Conservation (phyloP, 2,113 vertebrate genomes). For the Ceyx cyanopectus region DNA sequence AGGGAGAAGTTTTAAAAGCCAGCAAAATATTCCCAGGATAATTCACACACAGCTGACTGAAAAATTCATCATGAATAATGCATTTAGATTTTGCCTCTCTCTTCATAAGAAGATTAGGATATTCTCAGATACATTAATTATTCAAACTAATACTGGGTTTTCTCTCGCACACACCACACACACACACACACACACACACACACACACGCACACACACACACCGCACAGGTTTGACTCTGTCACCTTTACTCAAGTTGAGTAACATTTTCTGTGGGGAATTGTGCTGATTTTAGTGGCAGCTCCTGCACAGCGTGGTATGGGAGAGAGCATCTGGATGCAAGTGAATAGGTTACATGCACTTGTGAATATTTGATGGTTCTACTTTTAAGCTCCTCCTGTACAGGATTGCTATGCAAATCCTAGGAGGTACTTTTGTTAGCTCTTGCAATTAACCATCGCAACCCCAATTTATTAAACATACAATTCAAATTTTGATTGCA, state of each 20-base stretch:
- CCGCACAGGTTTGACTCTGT: not conserved
- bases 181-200: no score
- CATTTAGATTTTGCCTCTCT: slow-evolving; percentile 57
- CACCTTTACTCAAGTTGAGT: slow-evolving; percentile 40
- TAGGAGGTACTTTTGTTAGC: slow-evolving; percentile 41
- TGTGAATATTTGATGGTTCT: slow-evolving; percentile 51
- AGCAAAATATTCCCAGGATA: slow-evolving; percentile 49
- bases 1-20: slow-evolving; percentile 55
- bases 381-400: slow-evolving; percentile 31
- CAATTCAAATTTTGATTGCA: slow-evolving; percentile 50
- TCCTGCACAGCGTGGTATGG: not conserved
- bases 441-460: slow-evolving; percentile 21
- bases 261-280: slow-evolving; percentile 5
- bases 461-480: slow-evolving; percentile 42
- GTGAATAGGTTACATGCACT: slow-evolving; percentile 52
- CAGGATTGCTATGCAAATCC: slow-evolving; percentile 35
- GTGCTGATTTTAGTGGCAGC: slow-evolving; percentile 24
- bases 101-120: slow-evolving; percentile 67
- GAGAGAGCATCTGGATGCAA: slow-evolving; percentile 31
- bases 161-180: not conserved
- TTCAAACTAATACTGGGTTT: slow-evolving; percentile 57
- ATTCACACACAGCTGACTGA: slow-evolving; percentile 62
- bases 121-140: slow-evolving; percentile 65
- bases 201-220: no score
- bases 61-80: slow-evolving; percentile 64